These are phyloP conservation scores for Orius laevigatus DNA, from an alignment of 1,140 invertebrate genomes.

Conservation along the genomic window DNA sequence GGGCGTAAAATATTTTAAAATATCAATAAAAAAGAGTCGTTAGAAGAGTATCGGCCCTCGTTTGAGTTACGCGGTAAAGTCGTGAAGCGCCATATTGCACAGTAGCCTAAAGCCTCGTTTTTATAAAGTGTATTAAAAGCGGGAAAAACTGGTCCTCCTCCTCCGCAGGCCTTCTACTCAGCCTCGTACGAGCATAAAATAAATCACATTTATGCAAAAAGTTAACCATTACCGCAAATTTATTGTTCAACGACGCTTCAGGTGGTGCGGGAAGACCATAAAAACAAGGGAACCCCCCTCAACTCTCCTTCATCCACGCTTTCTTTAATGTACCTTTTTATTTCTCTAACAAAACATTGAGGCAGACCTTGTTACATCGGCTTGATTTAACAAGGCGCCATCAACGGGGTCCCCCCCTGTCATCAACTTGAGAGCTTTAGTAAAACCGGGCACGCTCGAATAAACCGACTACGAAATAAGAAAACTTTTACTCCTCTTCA, in stretches of 20 bases:
- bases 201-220: constrained; percentile 17
- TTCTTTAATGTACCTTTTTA: not conserved
- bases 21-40: too few relatives aligned
- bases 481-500: too few relatives aligned
- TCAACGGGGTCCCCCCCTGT: not conserved
- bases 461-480: too few relatives aligned
- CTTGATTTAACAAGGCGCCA: too few relatives aligned
- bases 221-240: constrained; percentile 15
- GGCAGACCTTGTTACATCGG: too few relatives aligned
- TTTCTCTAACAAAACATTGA: too few relatives aligned
- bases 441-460: not conserved
- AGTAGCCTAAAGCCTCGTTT: too few relatives aligned
- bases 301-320: not conserved
- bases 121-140: constrained; percentile 17
- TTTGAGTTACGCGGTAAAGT: too few relatives aligned
- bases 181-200: constrained; percentile 15
- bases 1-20: too few relatives aligned
- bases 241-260: constrained; percentile 9
- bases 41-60: too few relatives aligned
- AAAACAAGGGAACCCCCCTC: not conserved
- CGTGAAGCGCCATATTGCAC: too few relatives aligned
- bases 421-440: not conserved
- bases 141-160: too few relatives aligned
- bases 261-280: constrained; percentile 1
- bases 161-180: constrained; percentile 1